A percentile compares a stretch with the other conserved stretches of the same genome.
phyloP scores from a whole-genome alignment of 2,888 invertebrate genomes.

The Zaprionus lineosus region DNA sequence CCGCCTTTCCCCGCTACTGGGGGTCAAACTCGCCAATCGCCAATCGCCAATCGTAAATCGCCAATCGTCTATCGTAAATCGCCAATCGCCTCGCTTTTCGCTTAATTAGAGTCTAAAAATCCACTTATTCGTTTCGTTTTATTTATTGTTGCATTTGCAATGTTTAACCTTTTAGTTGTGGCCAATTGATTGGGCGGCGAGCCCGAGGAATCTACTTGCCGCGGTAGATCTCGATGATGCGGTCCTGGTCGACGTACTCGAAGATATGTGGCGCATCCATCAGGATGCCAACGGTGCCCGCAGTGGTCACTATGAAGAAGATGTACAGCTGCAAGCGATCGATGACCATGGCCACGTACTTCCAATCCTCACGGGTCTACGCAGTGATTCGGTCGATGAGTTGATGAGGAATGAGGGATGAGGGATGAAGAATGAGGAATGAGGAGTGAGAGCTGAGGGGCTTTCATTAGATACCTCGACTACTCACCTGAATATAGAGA shows the following conservation, averaged over 20 bases:
- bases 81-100: conserved; percentile 34
- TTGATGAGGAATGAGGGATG: neutral
- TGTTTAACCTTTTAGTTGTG: conserved; percentile 75
- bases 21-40: conserved; percentile 1
- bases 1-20: conserved; percentile 20
- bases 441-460: neutral
- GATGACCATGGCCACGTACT: conserved; percentile 99
- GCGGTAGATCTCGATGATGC: conserved; percentile 96
- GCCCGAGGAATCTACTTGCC: conserved; percentile 87
- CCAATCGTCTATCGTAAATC: neutral
- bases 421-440: neutral
- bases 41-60: conserved; percentile 18
- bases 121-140: conserved; percentile 50
- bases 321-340: conserved; percentile 97
- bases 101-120: conserved; percentile 69
- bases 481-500: conserved; percentile 96
- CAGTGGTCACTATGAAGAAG: conserved; percentile 97
- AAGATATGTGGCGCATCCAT: conserved; percentile 99
- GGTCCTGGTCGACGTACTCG: conserved; percentile 98
- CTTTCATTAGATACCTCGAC: too few relatives aligned
- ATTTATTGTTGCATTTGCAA: conserved; percentile 80
- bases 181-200: neutral
- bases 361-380: conserved; percentile 99
- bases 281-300: conserved; percentile 96
- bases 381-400: neutral